phyloP scores from a whole-genome alignment of 1,140 invertebrate genomes.

The Drosophila tropicalis region DNA sequence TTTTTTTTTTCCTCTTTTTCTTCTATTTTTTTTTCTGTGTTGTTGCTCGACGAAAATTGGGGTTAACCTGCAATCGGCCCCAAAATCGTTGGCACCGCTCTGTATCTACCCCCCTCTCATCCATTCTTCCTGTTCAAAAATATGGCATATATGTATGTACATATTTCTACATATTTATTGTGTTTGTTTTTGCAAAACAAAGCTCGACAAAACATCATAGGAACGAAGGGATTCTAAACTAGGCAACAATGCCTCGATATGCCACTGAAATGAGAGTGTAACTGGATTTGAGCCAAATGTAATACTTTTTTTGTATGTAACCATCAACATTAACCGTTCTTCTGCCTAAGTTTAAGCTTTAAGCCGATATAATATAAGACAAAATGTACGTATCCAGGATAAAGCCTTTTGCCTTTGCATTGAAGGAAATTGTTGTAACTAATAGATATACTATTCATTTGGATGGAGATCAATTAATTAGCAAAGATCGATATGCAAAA shows the following conservation, averaged over 20 bases:
- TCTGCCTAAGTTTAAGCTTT: no score
- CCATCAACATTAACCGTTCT: background rate
- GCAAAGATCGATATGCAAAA: no score
- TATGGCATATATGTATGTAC: conserved; percentile 34
- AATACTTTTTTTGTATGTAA: background rate
- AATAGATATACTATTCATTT: no score
- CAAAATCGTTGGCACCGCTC: conserved; percentile 28
- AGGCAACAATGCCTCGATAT: background rate
- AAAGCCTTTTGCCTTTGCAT: no score
- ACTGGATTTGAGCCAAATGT: background rate
- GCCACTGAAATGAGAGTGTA: background rate
- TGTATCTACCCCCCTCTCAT: background rate
- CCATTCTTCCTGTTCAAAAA: background rate
- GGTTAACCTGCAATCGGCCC: conserved; percentile 64
- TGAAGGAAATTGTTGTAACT: no score
- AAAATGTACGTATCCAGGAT: no score
- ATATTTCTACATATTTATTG: conserved; percentile 38
- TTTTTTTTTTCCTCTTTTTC: background rate
- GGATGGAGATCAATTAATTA: no score
- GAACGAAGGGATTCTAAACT: background rate
- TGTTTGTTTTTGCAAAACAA: conserved; percentile 9
- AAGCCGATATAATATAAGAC: no score
- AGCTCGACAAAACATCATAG: background rate
- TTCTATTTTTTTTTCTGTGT: background rate
- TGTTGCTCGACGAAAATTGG: conserved; percentile 58